A percentile compares a stretch with the other conserved stretches of the same genome.
phyloP scores from a whole-genome alignment of 2,797 vertebrate genomes.

The Echeneis naucrates region DNA sequence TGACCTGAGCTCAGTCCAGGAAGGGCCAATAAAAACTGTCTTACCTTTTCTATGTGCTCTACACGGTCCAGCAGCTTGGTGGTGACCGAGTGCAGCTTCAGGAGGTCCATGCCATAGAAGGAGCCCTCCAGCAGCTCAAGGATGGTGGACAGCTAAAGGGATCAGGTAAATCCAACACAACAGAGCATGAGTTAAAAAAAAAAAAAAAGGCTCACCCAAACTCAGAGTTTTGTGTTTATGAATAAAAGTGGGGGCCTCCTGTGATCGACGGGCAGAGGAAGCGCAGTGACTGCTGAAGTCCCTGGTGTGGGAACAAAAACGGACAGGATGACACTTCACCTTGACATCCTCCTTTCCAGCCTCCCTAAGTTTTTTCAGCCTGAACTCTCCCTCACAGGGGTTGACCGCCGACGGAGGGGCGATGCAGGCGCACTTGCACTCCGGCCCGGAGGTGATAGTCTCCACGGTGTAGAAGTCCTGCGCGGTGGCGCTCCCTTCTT shows the following conservation, averaged over 20 bases:
- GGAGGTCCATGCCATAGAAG: constrained; percentile 93
- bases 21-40: constrained; percentile 9
- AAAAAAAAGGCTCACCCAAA: constrained; percentile 32
- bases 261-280: background rate
- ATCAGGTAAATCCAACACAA: constrained; percentile 66
- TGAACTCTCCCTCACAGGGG: constrained; percentile 92
- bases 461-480: constrained; percentile 95
- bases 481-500: constrained; percentile 80
- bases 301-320: background rate
- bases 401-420: constrained; percentile 93
- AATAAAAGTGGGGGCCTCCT: background rate
- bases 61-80: constrained; percentile 90
- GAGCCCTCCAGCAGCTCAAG: constrained; percentile 94
- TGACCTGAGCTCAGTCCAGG: constrained; percentile 7
- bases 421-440: constrained; percentile 94
- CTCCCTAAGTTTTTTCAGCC: constrained; percentile 90
- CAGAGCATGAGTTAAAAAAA: no score
- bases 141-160: constrained; percentile 89
- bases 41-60: constrained; percentile 93
- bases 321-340: constrained; percentile 81
- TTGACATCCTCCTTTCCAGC: constrained; percentile 89
- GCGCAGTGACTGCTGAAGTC: background rate
- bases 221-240: background rate
- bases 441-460: constrained; percentile 91
- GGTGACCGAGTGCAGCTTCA: constrained; percentile 93